Conservation (phyloP, 1,140 invertebrate genomes). For the Hesperophylax magnus region DNA sequence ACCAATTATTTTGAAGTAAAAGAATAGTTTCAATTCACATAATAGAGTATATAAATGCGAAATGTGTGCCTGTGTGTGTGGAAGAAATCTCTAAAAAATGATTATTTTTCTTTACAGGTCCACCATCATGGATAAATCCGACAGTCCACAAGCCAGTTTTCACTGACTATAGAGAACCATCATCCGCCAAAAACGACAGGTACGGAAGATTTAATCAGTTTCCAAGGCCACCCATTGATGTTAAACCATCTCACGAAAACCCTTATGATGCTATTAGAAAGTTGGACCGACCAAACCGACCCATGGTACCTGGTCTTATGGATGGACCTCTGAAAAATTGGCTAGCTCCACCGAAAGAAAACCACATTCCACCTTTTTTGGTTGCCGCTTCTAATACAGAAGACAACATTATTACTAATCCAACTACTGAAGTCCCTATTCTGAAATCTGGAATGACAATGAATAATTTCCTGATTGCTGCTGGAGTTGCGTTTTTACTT, state of each 20-base stretch:
- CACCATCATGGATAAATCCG: constrained; percentile 59
- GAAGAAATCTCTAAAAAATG: too few relatives aligned
- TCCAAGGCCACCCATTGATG: constrained; percentile 56
- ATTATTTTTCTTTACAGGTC: constrained; percentile 25
- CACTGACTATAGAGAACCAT: constrained; percentile 34
- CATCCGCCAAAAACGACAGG: constrained; percentile 38
- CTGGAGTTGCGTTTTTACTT: constrained; percentile 85
- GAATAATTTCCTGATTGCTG: constrained; percentile 81
- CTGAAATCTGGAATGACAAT: constrained; percentile 72
- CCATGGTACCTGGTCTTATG: constrained; percentile 61
- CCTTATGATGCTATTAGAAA: constrained; percentile 58
- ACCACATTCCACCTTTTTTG: background rate
- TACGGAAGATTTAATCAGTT: constrained; percentile 63
- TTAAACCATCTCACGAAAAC: constrained; percentile 41
- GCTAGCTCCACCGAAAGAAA: constrained; percentile 3
- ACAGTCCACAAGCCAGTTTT: constrained; percentile 58
- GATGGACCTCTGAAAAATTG: constrained; percentile 60
- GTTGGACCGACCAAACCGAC: constrained; percentile 63
- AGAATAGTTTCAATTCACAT: too few relatives aligned
- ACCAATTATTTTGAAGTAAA: too few relatives aligned
- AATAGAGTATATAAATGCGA: too few relatives aligned
- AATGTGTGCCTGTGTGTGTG: too few relatives aligned
- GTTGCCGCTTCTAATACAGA: constrained; percentile 41
- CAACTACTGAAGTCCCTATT: constrained; percentile 61
- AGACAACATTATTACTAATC: constrained; percentile 8